Evolutionary conservation across 2,797 vertebrate species (phyloP).

Genomic region (Chrosomus eos): DNA sequence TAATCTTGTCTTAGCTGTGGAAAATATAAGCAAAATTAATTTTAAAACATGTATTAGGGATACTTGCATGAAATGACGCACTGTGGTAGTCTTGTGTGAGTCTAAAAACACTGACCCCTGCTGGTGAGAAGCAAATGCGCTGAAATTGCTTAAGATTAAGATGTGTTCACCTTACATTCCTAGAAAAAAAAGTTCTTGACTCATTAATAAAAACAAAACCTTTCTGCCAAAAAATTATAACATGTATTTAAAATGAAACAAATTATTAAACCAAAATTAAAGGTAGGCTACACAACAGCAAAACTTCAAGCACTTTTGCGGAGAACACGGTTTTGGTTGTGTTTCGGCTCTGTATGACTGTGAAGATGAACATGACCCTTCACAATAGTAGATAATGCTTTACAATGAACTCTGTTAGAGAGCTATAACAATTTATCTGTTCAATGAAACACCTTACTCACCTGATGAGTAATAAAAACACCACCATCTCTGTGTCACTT

Average conservation of each 20-base stretch:
- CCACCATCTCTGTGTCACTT: no score
- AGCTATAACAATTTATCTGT: no score
- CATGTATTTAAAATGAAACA: not conserved
- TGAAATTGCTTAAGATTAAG: not conserved
- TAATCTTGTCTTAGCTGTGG: not conserved
- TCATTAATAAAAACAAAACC: no score
- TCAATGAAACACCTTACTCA: no score
- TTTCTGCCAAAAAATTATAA: not conserved
- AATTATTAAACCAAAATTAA: not conserved
- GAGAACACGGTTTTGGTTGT: not conserved
- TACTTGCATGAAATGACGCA: not conserved
- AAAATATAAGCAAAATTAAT: not conserved
- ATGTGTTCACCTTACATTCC: not conserved
- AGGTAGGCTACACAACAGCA: not conserved
- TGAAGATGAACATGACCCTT: no score
- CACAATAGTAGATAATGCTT: no score
- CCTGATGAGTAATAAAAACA: no score
- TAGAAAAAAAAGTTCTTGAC: no score
- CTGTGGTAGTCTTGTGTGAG: not conserved
- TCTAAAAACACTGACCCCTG: constrained; percentile 42
- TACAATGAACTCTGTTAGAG: no score
- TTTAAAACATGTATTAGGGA: not conserved
- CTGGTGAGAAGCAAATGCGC: constrained; percentile 36
- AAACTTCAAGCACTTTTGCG: not conserved
- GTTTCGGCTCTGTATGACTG: no score